phyloP scores from a whole-genome alignment of 2,888 invertebrate species.

The Steinernema scapterisci region DNA sequence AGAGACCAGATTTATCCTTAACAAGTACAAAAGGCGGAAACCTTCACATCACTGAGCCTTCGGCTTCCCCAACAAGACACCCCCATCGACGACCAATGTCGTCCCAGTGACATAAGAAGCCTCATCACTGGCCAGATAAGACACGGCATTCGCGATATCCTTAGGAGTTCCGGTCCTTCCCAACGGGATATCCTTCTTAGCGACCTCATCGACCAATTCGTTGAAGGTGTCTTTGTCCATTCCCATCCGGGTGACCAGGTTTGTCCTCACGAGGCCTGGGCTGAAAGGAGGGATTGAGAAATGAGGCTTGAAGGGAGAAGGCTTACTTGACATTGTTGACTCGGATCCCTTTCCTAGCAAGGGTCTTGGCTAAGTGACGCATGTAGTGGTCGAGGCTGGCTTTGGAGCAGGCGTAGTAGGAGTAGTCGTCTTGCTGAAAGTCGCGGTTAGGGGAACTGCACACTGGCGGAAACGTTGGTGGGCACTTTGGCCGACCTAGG shows the following conservation, averaged over 20 bases:
- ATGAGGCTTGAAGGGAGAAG: not conserved
- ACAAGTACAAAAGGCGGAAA: no score
- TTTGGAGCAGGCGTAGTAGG: conserved; percentile 1
- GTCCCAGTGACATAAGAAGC: conserved; percentile 17
- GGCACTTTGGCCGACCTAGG: no score
- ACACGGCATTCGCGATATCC: conserved; percentile 13
- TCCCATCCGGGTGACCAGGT: not conserved
- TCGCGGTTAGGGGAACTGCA: no score
- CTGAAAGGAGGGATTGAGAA: not conserved
- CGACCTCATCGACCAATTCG: not conserved
- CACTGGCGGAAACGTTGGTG: no score
- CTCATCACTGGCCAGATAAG: conserved; percentile 5
- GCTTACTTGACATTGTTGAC: not conserved
- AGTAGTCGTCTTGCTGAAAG: not conserved
- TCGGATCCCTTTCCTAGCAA: not conserved
- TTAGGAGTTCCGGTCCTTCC: conserved; percentile 6
- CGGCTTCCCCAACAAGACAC: not conserved
- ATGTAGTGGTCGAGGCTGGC: not conserved
- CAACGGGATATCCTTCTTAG: not conserved
- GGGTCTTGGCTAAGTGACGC: not conserved
- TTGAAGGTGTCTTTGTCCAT: conserved; percentile 5
- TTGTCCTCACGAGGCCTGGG: conserved; percentile 20
- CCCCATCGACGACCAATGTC: not conserved
- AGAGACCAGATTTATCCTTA: no score
- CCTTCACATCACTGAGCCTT: no score